These are phyloP conservation scores for Sympetrum striolatum DNA, from an alignment of 2,888 invertebrate genomes.

Conservation along the genomic window DNA sequence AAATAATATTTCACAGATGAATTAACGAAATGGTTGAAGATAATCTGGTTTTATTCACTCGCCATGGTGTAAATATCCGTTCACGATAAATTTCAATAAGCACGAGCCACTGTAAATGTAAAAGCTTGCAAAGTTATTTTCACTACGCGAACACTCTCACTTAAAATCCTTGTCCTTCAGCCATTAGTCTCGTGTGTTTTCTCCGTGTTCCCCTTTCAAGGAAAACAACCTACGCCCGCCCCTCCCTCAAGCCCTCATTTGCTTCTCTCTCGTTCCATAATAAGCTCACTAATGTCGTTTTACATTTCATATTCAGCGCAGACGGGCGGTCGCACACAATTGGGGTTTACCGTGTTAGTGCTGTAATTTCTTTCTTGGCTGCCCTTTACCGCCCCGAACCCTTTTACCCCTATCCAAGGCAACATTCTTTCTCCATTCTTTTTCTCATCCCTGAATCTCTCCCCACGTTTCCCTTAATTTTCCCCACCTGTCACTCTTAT, in stretches of 20 bases:
- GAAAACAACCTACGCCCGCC: background rate
- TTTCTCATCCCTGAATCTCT: background rate
- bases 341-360: slow-evolving; percentile 38
- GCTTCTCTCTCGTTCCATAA: background rate
- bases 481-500: slow-evolving; percentile 25
- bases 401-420: background rate
- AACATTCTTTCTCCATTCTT: background rate
- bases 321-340: slow-evolving; percentile 37
- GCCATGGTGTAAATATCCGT: no score
- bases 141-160: background rate
- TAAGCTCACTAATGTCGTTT: slow-evolving; percentile 31
- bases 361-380: slow-evolving; percentile 17
- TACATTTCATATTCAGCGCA: slow-evolving; percentile 31
- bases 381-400: background rate
- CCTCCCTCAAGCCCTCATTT: background rate
- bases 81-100: no score
- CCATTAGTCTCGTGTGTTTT: background rate
- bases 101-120: no score
- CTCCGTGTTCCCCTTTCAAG: background rate
- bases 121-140: no score
- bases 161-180: background rate
- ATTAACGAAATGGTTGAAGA: no score
- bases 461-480: background rate
- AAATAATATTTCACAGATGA: no score
- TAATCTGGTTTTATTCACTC: no score